Conservation (phyloP, 1,140 invertebrate genomes). For the Drusus annulatus region DNA sequence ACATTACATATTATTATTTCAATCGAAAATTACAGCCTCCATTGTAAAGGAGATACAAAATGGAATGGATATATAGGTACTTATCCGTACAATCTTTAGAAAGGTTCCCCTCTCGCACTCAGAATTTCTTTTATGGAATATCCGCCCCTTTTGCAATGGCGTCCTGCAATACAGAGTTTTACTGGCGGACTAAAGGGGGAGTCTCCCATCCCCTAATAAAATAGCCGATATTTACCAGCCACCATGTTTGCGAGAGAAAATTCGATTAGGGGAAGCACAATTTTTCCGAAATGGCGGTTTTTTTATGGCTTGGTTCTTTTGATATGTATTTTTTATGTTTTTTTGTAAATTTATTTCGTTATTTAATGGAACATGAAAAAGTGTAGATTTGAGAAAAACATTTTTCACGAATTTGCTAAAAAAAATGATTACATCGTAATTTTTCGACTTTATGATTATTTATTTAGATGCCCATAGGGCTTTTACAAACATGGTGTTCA, state of each 20-base stretch:
- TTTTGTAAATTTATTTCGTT: background rate
- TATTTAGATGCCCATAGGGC: too few species aligned
- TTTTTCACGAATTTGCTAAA: too few species aligned
- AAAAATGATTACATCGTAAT: too few species aligned
- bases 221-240: background rate
- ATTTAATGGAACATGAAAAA: too few species aligned
- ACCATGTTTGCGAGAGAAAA: background rate
- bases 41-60: too few species aligned
- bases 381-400: too few species aligned
- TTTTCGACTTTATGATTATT: too few species aligned
- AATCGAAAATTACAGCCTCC: too few species aligned
- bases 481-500: too few species aligned
- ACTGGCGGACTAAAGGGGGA: background rate
- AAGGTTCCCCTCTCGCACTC: background rate
- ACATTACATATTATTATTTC: too few species aligned
- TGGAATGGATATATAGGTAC: too few species aligned
- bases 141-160: conserved; percentile 21
- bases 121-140: background rate
- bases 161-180: background rate
- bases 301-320: background rate
- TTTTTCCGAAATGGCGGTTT: conserved; percentile 8
- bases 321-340: background rate
- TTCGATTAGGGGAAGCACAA: conserved; percentile 9
- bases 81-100: background rate
- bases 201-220: background rate